Conservation (phyloP, 2,888 invertebrate species). For the Heteromurus nitidus region DNA sequence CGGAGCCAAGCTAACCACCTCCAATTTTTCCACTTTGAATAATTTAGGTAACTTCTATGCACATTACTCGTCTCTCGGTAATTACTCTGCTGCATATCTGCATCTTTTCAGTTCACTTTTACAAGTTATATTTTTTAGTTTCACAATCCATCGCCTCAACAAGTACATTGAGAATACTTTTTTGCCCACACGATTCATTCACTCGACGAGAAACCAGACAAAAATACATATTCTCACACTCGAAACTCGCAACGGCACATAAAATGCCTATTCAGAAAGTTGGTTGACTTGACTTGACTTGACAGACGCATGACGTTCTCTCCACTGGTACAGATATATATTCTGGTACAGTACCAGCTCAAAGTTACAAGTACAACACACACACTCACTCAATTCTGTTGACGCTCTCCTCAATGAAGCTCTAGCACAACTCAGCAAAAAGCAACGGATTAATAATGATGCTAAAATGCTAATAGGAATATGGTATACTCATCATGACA, state of each 20-base stretch:
- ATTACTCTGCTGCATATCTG: too few relatives aligned
- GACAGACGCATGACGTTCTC: conserved; percentile 11
- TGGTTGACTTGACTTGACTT: conserved; percentile 26
- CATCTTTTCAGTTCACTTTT: too few relatives aligned
- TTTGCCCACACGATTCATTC: neutral
- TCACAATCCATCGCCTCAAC: too few relatives aligned
- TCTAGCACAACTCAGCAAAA: neutral
- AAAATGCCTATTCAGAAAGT: conserved; percentile 6
- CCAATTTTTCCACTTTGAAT: neutral
- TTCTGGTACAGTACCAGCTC: neutral
- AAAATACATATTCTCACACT: neutral
- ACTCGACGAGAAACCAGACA: neutral
- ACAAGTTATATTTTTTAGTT: too few relatives aligned
- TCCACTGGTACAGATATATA: too few relatives aligned
- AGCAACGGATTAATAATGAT: conserved; percentile 4
- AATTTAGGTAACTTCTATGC: conserved; percentile 2
- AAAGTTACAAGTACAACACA: neutral
- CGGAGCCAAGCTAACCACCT: too few relatives aligned
- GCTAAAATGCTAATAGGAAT: conserved; percentile 10
- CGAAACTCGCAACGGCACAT: neutral
- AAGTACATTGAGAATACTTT: too few relatives aligned
- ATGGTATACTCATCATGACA: neutral
- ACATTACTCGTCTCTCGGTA: neutral
- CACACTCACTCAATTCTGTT: too few relatives aligned
- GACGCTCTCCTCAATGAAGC: too few relatives aligned